These are phyloP conservation scores for Zaprionus lachaisei DNA, from an alignment of 1,140 invertebrate species.

Conservation along the genomic window DNA sequence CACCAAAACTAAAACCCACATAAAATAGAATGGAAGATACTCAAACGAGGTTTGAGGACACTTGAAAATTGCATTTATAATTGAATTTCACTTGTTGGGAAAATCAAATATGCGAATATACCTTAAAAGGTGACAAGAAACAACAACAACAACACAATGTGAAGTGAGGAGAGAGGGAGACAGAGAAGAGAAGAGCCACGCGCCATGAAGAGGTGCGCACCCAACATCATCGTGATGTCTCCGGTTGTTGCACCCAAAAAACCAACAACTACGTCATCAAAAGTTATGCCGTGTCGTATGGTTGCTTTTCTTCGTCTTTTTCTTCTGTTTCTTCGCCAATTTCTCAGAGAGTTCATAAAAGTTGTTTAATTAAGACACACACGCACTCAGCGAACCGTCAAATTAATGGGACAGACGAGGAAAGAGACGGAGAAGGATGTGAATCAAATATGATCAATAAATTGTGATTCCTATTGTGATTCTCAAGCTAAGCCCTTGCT, in stretches of 20 bases:
- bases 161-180: neutral
- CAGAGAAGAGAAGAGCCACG: neutral
- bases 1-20: conserved; percentile 1
- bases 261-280: conserved; percentile 30
- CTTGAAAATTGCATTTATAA: conserved; percentile 46
- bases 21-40: neutral
- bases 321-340: conserved; percentile 25
- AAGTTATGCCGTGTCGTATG: conserved; percentile 20
- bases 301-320: conserved; percentile 9
- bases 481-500: too few species aligned
- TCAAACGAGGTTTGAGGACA: conserved; percentile 15
- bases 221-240: conserved; percentile 7
- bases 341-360: conserved; percentile 52
- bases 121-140: conserved; percentile 25
- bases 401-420: conserved; percentile 39
- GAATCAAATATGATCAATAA: conserved; percentile 20
- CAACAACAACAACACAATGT: neutral
- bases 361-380: conserved; percentile 60
- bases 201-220: conserved; percentile 48
- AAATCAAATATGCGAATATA: conserved; percentile 21
- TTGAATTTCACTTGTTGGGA: conserved; percentile 44
- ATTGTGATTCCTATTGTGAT: neutral
- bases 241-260: conserved; percentile 52
- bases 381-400: conserved; percentile 53
- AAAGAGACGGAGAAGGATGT: neutral